Conservation (phyloP, 2,113 vertebrate genomes). For the Machaerirhynchus nigripectus region DNA sequence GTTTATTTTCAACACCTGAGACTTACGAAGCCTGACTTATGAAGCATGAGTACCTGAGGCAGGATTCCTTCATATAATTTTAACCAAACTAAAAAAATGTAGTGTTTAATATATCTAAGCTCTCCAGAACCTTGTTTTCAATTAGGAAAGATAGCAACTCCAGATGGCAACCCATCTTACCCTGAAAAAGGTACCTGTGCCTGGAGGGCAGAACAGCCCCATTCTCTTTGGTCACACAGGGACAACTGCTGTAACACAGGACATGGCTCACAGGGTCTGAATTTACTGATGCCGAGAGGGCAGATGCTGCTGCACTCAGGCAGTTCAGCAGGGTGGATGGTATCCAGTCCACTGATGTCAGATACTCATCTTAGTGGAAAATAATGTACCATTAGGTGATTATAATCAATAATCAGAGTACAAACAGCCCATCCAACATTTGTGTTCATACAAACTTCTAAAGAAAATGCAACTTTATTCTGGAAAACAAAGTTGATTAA, state of each 20-base stretch:
- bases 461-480: neutral
- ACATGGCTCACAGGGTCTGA: neutral
- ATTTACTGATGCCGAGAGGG: neutral
- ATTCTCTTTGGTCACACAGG: neutral
- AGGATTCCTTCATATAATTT: neutral
- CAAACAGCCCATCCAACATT: neutral
- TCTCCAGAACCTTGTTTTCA: neutral
- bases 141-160: neutral
- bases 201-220: neutral
- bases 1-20: neutral
- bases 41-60: neutral
- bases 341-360: neutral
- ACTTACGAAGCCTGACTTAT: neutral
- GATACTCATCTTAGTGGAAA: neutral
- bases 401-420: neutral
- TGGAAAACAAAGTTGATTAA: neutral
- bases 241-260: neutral
- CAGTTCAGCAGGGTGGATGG: neutral
- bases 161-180: neutral
- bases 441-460: neutral
- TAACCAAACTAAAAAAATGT: neutral
- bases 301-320: neutral
- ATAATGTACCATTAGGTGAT: neutral
- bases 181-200: neutral
- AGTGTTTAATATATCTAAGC: neutral